Conservation (phyloP, 2,797 vertebrate genomes). For the Fratercula arctica region DNA sequence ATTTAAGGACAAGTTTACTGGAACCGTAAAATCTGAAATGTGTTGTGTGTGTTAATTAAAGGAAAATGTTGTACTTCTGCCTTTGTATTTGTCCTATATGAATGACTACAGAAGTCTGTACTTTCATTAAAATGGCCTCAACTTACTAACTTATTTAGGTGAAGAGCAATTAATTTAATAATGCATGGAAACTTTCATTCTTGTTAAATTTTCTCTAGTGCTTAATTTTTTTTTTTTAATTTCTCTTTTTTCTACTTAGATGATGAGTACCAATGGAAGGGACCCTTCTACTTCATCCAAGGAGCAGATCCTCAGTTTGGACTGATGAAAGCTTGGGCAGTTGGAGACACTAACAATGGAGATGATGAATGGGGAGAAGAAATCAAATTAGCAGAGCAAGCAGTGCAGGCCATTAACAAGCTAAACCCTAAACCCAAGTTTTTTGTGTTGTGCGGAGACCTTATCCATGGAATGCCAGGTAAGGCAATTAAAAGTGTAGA, state of each 20-base stretch:
- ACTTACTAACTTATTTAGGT: conserved; percentile 7
- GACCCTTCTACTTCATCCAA: conserved; percentile 93
- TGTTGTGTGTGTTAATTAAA: conserved; percentile 25
- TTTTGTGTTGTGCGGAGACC: conserved; percentile 92
- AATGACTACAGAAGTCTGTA: background rate
- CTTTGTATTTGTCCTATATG: background rate
- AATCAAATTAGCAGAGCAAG: conserved; percentile 85
- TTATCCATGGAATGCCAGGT: conserved; percentile 97
- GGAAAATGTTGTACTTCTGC: conserved; percentile 49
- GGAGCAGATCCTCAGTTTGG: conserved; percentile 97
- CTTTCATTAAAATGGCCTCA: conserved; percentile 16
- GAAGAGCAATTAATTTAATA: background rate
- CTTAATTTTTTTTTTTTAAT: background rate
- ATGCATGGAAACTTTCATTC: background rate
- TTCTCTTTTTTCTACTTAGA: conserved; percentile 66
- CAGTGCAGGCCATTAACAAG: conserved; percentile 86
- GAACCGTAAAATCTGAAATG: background rate
- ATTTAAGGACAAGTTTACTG: conserved; percentile 48
- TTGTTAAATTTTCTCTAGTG: background rate
- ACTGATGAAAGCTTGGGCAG: conserved; percentile 92
- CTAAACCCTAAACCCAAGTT: conserved; percentile 88
- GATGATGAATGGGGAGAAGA: conserved; percentile 93
- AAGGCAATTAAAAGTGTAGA: conserved; percentile 7
- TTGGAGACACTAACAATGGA: conserved; percentile 80
- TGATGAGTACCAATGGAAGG: conserved; percentile 86